Conservation (phyloP, 2,888 invertebrate species). For the Pecten maximus region DNA sequence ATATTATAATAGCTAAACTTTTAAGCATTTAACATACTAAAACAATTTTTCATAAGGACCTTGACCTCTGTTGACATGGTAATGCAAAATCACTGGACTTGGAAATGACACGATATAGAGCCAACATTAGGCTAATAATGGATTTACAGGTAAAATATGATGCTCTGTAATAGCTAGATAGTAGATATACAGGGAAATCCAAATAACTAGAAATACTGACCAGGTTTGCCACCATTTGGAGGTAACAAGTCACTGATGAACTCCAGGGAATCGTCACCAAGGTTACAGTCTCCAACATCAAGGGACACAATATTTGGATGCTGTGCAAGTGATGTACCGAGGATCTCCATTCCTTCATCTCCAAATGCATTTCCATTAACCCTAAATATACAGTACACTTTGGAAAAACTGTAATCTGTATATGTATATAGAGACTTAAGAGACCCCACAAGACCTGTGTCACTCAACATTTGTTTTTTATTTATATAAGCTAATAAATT, state of each 20-base stretch:
- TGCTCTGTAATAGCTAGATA: neutral
- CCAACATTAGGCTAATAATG: too few relatives aligned
- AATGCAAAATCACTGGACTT: too few relatives aligned
- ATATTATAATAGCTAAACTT: too few relatives aligned
- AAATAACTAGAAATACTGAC: conserved; percentile 52
- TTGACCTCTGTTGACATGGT: too few relatives aligned
- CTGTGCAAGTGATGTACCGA: conserved; percentile 65
- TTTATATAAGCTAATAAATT: too few relatives aligned
- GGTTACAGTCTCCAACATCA: conserved; percentile 77
- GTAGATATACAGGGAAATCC: neutral
- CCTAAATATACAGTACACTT: conserved; percentile 60
- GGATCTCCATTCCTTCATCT: conserved; percentile 69
- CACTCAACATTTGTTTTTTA: too few relatives aligned
- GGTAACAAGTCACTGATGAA: conserved; percentile 68
- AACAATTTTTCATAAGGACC: too few relatives aligned
- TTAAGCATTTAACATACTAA: too few relatives aligned
- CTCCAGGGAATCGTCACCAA: conserved; percentile 73
- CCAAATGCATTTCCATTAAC: conserved; percentile 76
- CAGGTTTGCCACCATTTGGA: conserved; percentile 67
- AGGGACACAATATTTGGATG: conserved; percentile 75
- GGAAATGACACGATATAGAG: too few relatives aligned
- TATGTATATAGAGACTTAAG: neutral
- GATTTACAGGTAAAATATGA: too few relatives aligned
- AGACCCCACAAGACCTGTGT: too few relatives aligned
- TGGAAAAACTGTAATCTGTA: neutral